Evolutionary conservation across 2,113 vertebrate species (phyloP), one percentile per base, ranked within the genome.

Genomic region (Atlantisia rogersi): DNA sequence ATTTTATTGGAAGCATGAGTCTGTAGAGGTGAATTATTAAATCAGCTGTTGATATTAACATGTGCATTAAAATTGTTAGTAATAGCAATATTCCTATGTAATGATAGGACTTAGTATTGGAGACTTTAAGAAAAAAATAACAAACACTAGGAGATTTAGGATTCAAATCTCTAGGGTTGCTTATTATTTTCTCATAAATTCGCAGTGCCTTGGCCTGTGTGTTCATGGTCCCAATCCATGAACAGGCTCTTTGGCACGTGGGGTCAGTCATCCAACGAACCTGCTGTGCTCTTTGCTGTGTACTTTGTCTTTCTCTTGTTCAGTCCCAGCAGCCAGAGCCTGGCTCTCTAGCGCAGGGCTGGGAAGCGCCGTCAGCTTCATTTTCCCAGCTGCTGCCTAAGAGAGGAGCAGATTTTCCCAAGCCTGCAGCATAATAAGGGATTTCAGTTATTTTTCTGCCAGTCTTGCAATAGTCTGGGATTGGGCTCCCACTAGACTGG

Each of bases 341-440:
- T 21, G 3, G 59, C 71, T 81, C 42, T 59, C 56, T 25, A 81
- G 52, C 29, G 78, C 60, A 37, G n/a, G 73, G 32, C 68, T 90
- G 80, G 56, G 68, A 93, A 87, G 76, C 0, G 3, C 55, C 1
- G 2, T 56, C 82, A 80, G 90, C 86, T 93, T 86, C 60, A 28
- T 88, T 95, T 79, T 95, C 92, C 65, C 92, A 95, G 94, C 95
- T 95, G 94, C 82, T 92, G 92, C 82, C 37, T 37, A 26, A 68
- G 52, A 80, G 62, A 55, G 82, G 37, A 95, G 75, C 87, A 82
- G 93, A 79, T 93, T 96, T 95, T 95, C 95, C 44, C 84, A 90
- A 92, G 86, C 92, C 94, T 56, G 60, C 62, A 86, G 90, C 76
- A 88, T 78, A 85, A 73, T 76, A 37, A 81, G 48, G 40, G 68